These are phyloP conservation scores for Nyctalus aviator DNA, from an alignment of 2,797 vertebrate genomes.

Conservation along the genomic window DNA sequence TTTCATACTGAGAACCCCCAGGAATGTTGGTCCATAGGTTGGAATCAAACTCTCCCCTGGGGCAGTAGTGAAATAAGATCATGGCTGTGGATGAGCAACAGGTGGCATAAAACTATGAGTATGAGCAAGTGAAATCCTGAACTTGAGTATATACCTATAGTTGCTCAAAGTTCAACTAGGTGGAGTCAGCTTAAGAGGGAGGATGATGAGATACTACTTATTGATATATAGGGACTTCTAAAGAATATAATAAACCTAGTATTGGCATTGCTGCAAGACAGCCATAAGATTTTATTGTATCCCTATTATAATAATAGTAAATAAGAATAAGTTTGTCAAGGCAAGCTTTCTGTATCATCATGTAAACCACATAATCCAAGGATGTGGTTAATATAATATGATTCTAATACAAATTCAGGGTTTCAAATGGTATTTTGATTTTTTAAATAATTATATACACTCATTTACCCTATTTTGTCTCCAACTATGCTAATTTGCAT, in stretches of 20 bases:
- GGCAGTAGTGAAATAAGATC: background rate
- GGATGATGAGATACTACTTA: background rate
- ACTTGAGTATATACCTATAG: background rate
- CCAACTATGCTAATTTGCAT: background rate
- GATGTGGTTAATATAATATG: background rate
- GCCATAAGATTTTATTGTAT: background rate
- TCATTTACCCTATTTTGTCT: slow-evolving; percentile 28
- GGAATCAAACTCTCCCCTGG: background rate
- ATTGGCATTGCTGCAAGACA: background rate
- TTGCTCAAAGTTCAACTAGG: background rate
- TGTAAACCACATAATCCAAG: background rate
- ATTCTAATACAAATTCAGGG: background rate
- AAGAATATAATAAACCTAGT: background rate
- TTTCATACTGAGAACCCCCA: background rate
- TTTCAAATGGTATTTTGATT: slow-evolving; percentile 10
- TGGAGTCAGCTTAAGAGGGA: background rate
- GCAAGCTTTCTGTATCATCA: background rate
- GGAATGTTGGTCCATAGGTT: background rate
- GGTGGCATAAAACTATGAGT: background rate
- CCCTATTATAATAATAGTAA: background rate
- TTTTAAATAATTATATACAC: background rate
- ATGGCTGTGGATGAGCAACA: background rate
- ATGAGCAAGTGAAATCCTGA: background rate
- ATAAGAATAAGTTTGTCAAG: background rate
- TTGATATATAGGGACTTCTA: background rate